Base-by-base conservation (phyloP, 2,113 vertebrate species). In the Campylomormyrus tamandua region DNA sequence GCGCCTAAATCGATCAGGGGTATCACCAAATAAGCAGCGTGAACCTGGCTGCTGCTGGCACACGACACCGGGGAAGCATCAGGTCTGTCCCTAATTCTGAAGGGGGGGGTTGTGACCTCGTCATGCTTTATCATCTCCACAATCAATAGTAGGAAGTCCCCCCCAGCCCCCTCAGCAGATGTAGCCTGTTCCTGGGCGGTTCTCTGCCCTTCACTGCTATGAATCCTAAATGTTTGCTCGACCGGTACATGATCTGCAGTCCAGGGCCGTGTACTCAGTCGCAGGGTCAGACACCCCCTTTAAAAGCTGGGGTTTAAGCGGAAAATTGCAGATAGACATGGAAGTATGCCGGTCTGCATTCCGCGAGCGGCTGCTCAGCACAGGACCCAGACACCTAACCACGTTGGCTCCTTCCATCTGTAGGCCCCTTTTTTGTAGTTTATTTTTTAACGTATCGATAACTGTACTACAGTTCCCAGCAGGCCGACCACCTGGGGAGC, bases 381-480 rank as follows among this genome's bases (percentile, higher is more conserved):
- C 62, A 3, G 70, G 31, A 2, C 35, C 31, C 3, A 7, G 5
- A 19, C 70, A 39, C 70, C 11, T 8, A 42, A 80, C 31, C 74
- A 42, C 35, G 13, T 42, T 19, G 35, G 17, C 74, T 42, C 35
- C 13, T 19, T 17, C 35, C 35, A 7, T 42, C 35, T 39, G 10
- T 27, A 10, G 46, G 42, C 19, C 21, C 83, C 4, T 31, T 85
- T 85, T 48, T 46, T 50, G 46, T 27, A 85, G 21, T 85, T 85
- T 10, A 50, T 42, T 83, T 39, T 77, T 31, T 39, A 1, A 17
- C 19, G 35, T 84, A 84, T 84, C 24, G 46, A 83, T 21, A 24
- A 31, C 49, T 53, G 39, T 77, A 88, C 90, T 85, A 46, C 88
- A 87, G 46, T 74, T 90, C 77, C 89, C 85, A 90, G 58, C 62